Base-by-base conservation (phyloP, 2,797 vertebrate genomes). In the Dendrocincla tyrannina region DNA sequence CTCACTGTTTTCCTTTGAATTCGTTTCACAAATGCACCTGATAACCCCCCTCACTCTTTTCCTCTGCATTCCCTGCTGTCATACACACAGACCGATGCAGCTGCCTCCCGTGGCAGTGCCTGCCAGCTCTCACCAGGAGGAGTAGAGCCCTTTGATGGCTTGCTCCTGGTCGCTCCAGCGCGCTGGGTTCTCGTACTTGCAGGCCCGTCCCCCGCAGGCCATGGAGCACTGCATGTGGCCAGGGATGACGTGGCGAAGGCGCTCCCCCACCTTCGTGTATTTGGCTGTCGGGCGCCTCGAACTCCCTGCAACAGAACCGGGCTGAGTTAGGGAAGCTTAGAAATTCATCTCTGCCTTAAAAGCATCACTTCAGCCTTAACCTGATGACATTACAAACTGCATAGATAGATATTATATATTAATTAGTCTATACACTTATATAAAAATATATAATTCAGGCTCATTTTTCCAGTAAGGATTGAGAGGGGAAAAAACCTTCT, bases 171-270 rank as follows among this genome's bases (percentile, higher is more conserved):
- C 97, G 17, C 98, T 99, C 99, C 99, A 99, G 84, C 99, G 99
- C n/a, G 98, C 97, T 1, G 99, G 99, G 89, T 99, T 99, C 97
- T 99, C 99, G 7, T 99, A 99, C 97, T 99, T 99, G 98, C 99
- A 99, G 5, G 99, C 98, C 62, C 98, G 98, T 14, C 99, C 99
- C 6, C 99, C 99, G 46, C 99, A 99, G 2, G 99, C 98, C 99
- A 99, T 98, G 47, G 99, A 99, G 95, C 99, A 99, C 92, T 99
- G 99, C 99, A 99, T 98, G 96, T 98, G 98, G 33, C 99, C 98
- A 0, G 99, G 99, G 83, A 99, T 99, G 74, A 99, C 99, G 30
- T 99, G 99, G 50, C 99, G 98, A 89, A 99, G 97, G 27, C 98
- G 99, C 96, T 99, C 99, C 18, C 99, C 99, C 67, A 99, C 98